Base-by-base conservation (phyloP, 2,113 vertebrate species). In the Trochalopteron elliotii region DNA sequence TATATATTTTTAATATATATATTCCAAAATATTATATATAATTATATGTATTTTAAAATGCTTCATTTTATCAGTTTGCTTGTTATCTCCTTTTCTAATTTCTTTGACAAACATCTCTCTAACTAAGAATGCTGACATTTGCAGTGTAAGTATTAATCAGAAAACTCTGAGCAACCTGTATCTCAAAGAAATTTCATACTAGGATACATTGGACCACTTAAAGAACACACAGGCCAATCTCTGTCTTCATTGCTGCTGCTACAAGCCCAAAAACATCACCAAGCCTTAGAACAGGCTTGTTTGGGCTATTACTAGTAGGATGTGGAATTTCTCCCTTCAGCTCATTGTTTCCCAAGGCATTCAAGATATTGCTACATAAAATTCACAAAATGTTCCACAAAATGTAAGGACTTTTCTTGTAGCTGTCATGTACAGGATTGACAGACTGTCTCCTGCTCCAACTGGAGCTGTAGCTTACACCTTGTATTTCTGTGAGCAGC, bases 241-340 rank as follows among this genome's bases (percentile, higher is more conserved):
- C 9, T 33, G 19, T 56, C 31, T 49, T 64, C 49, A 20, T 12
- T 57, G 27, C 15, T 65, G 15, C 50, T 86, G 15, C 55, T 35
- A 31, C 21, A 40, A 44, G 4, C 50, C 25, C 1, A 0, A 44
- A 37, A 81, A 18, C 4, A 0, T 8, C 2, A 5, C 5, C 10
- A 79, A 24, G 16, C 16, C 85, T 79, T 65, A 64, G 19, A n/a
- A 91, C 87, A 90, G 23, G 9, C 11, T 63, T 24, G 11, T 49
- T 87, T 50, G 45, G 64, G 52, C 33, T 70, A 33, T 31, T 63
- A 45, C 13, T 56, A 59, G 4, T 39, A 74, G n/a, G 47, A 90
- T 12, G 4, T 59, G 47, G 33, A 74, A 45, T 31, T 74, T 87
- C 44, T 89, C 20, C 50, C 39, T 88, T 74, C 56, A 94, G 47